Evolutionary conservation across 2,888 invertebrate species (phyloP), one percentile per base, ranked within the genome.

Genomic region (Epiblema foenella): DNA sequence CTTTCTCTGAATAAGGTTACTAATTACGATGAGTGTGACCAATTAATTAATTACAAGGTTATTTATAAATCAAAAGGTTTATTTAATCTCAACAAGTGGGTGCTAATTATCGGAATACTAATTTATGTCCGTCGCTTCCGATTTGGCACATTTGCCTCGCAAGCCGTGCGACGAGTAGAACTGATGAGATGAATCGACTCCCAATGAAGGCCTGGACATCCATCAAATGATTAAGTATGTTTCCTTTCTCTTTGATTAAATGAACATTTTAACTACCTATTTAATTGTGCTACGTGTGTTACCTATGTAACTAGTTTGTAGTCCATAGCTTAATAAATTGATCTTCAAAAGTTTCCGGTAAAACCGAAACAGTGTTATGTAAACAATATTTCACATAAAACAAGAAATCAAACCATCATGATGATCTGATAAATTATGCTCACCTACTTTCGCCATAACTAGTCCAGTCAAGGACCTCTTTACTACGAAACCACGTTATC

Each of bases 391-490:
- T 8, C 9, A 54, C 29, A 15, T 51, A 42, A 20, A 62, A 64
- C 37, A 54, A 64, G 33, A n/a, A 64, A 64, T 9, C 17, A 52
- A 64, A 20, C 10, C 18, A 9, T 46, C 20, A 46, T 33, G 64
- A 70, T 51, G 29, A 62, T 67, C 37, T 72, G 65, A 69, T 62
- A 69, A 67, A 74, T 66, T 64, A 72, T 65, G 46, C 64, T 59
- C 68, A 81, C 66, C 79, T 80, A 76, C 78, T 77, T 78, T 75
- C 78, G 77, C 78, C 76, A 82, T 77, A 86, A 84, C 77, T 85
- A 82, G 86, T 79, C 82, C 84, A 83, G 85, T 84, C 86, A 84
- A 85, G 83, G 82, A 83, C 85, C 85, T 79, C 77, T 56, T 71
- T 74, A 76, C 76, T 72, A 74, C 75, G 58, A 68, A 58, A 74